Conservation (phyloP, 2,797 vertebrate species). For the Rhinoraja longicauda region DNA sequence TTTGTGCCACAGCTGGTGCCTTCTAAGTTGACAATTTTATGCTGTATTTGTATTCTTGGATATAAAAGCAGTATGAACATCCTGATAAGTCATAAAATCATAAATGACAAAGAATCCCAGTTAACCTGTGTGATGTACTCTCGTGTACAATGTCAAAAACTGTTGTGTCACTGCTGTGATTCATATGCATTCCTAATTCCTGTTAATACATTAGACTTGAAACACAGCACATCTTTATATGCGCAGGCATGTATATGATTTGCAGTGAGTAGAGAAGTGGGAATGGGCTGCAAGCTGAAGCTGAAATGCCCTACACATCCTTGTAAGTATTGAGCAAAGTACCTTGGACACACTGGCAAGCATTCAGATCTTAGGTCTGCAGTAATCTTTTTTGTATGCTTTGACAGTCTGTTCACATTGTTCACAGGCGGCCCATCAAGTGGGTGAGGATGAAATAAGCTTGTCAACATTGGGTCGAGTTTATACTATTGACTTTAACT, state of each 20-base stretch:
- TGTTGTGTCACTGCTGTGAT: constrained; percentile 6
- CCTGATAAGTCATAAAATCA: neutral
- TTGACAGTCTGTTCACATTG: constrained; percentile 53
- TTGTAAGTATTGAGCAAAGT: constrained; percentile 23
- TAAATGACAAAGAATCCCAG: neutral
- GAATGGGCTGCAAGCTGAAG: neutral
- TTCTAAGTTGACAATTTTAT: neutral
- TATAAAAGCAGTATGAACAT: neutral
- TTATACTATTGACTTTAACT: constrained; percentile 99
- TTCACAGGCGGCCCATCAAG: constrained; percentile 95
- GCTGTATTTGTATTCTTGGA: neutral
- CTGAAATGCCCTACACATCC: constrained; percentile 14
- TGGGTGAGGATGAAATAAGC: constrained; percentile 98
- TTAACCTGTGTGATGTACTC: neutral
- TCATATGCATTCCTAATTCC: constrained; percentile 10
- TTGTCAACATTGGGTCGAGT: constrained; percentile 95
- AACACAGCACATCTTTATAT: constrained; percentile 3
- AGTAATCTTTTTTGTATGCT: constrained; percentile 36
- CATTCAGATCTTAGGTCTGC: constrained; percentile 30
- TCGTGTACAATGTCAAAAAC: neutral
- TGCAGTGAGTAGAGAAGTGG: neutral
- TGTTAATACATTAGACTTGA: constrained; percentile 5
- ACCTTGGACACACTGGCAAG: constrained; percentile 29
- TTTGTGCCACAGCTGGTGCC: neutral
- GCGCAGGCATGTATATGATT: neutral